A percentile compares a stretch with the other conserved stretches of the same genome.
phyloP scores from a whole-genome alignment of 2,113 vertebrate species.

The Columba janthina region DNA sequence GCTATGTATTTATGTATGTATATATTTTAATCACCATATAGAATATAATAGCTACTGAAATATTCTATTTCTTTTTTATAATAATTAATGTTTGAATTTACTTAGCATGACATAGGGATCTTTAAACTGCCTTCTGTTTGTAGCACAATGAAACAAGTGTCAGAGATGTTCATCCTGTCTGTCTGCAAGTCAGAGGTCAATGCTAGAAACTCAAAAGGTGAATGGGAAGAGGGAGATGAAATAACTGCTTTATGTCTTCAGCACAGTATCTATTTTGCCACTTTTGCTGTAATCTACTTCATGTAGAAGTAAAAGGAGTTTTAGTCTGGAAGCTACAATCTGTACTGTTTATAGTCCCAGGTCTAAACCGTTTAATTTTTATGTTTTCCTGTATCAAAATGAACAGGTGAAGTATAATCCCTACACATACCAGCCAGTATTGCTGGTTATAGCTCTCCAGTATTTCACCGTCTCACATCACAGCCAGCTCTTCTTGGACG shows the following conservation, averaged over 20 bases:
- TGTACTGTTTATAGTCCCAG: background rate
- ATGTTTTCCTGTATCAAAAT: background rate
- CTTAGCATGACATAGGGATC: background rate
- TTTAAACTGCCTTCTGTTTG: background rate
- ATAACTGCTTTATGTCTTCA: background rate
- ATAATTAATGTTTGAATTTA: background rate
- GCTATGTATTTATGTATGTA: background rate
- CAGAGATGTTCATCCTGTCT: background rate
- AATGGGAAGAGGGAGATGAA: background rate
- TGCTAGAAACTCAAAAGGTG: rapidly evolving
- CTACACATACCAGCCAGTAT: rapidly evolving
- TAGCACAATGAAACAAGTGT: background rate
- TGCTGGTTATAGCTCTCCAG: background rate
- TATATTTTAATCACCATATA: background rate
- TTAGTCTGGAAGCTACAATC: background rate
- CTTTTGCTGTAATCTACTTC: background rate
- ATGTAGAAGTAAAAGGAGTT: background rate
- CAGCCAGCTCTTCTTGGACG: background rate
- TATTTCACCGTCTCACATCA: background rate
- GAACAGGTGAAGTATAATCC: background rate
- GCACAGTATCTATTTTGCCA: background rate
- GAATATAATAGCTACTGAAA: background rate
- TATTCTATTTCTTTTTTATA: background rate
- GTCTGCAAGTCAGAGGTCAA: background rate
- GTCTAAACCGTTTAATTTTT: background rate